These are phyloP conservation scores for Zaprionus obscuricornis DNA, from an alignment of 2,888 invertebrate genomes.

Conservation along the genomic window DNA sequence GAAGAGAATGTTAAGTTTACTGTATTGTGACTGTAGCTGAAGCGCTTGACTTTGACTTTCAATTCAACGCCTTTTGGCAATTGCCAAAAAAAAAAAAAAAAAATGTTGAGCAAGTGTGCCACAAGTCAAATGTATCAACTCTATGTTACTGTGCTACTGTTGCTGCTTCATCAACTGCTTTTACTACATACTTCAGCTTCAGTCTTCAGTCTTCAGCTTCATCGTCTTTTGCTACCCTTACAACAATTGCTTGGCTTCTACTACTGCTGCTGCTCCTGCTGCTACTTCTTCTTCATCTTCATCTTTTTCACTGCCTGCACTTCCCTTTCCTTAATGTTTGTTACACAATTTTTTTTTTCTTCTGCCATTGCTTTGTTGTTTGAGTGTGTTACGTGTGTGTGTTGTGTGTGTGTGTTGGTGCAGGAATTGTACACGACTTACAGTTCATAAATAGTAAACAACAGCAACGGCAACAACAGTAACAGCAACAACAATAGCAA, in stretches of 20 bases:
- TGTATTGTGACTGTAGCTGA: too few species aligned
- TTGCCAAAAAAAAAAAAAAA: too few species aligned
- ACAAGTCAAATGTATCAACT: conserved; percentile 15
- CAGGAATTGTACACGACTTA: conserved; percentile 43
- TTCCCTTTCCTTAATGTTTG: too few species aligned
- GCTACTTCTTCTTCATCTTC: too few species aligned
- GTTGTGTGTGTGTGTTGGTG: conserved; percentile 15
- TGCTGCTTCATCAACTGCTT: background rate
- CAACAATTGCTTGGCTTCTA: too few species aligned
- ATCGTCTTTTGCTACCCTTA: background rate
- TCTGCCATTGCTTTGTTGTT: conserved; percentile 20
- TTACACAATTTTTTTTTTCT: too few species aligned
- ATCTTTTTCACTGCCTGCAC: too few species aligned
- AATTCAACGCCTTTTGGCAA: conserved; percentile 63
- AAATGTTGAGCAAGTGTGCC: conserved; percentile 33
- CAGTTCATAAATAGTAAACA: conserved; percentile 63
- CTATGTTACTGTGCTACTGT: background rate
- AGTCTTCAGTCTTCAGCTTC: background rate
- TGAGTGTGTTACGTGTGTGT: conserved; percentile 13
- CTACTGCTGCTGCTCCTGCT: background rate
- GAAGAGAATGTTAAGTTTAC: too few species aligned
- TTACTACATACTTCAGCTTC: background rate
- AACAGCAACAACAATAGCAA: conserved; percentile 2
- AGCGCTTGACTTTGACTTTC: conserved; percentile 62
- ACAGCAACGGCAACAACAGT: conserved; percentile 2